Evolutionary conservation across 2,888 invertebrate genomes (phyloP).

Genomic region (Drosophila melanosoma): DNA sequence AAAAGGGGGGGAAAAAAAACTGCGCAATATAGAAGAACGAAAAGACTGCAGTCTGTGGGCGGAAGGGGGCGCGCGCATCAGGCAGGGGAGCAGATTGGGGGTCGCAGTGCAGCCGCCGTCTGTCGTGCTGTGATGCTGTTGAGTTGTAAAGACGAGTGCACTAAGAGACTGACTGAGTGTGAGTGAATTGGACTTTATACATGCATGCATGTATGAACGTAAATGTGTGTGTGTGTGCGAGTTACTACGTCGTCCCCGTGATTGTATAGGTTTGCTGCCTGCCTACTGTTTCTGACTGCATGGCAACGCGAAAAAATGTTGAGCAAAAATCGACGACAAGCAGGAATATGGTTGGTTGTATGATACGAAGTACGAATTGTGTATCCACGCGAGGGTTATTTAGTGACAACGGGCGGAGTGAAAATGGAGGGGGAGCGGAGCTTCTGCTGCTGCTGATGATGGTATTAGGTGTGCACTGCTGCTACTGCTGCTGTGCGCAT

Average conservation of each 20-base stretch:
- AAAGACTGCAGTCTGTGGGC: slow-evolving; percentile 54
- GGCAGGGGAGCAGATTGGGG: slow-evolving; percentile 56
- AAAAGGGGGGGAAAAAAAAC: slow-evolving; percentile 17
- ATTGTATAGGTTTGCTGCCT: slow-evolving; percentile 24
- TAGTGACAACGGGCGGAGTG: slow-evolving; percentile 2
- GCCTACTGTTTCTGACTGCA: slow-evolving; percentile 26
- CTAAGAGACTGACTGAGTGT: slow-evolving; percentile 33
- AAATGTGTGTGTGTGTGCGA: slow-evolving; percentile 11
- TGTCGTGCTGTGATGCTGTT: slow-evolving; percentile 47
- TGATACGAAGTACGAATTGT: slow-evolving; percentile 30
- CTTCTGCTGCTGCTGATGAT: slow-evolving; percentile 11
- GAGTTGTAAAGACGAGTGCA: slow-evolving; percentile 69
- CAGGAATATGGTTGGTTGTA: slow-evolving; percentile 45
- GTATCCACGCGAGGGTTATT: slow-evolving; percentile 19
- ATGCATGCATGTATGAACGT: slow-evolving; percentile 4
- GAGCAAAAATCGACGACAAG: slow-evolving; percentile 49
- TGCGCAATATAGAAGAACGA: slow-evolving; percentile 66
- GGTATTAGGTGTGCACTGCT: slow-evolving; percentile 40
- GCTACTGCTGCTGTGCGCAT: slow-evolving; percentile 22
- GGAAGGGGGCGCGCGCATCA: slow-evolving; percentile 30
- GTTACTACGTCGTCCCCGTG: slow-evolving; percentile 12
- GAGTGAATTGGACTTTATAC: slow-evolving; percentile 10
- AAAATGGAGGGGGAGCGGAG: neutral
- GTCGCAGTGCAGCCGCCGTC: slow-evolving; percentile 57
- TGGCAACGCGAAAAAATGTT: slow-evolving; percentile 58